These are phyloP conservation scores for Altica lythri DNA, from an alignment of 2,888 invertebrate genomes.

Conservation along the genomic window DNA sequence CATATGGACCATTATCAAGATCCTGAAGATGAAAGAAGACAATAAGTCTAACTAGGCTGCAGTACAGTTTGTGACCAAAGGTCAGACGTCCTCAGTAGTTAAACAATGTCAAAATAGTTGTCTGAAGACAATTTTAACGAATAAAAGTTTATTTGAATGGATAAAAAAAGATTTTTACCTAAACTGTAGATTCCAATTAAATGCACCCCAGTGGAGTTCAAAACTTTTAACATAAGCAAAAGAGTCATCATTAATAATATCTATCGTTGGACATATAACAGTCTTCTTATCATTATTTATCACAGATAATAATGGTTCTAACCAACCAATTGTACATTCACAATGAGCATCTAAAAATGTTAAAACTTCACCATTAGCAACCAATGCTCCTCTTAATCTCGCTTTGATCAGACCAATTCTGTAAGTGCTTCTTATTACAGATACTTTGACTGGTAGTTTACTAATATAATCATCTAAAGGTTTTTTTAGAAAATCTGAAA, in stretches of 20 bases:
- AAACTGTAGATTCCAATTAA: conserved; percentile 97
- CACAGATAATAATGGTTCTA: conserved; percentile 62
- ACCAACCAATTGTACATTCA: conserved; percentile 81
- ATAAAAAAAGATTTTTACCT: conserved; percentile 63
- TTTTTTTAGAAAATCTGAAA: conserved; percentile 64
- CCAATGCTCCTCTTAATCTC: conserved; percentile 75
- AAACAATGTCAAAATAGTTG: no score
- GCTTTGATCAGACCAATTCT: conserved; percentile 83
- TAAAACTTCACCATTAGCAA: conserved; percentile 75
- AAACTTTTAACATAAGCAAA: conserved; percentile 94
- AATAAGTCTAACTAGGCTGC: no score
- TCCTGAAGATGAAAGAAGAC: no score
- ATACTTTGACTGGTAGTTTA: conserved; percentile 66
- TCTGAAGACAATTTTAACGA: no score
- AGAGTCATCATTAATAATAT: conserved; percentile 94
- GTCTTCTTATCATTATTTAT: conserved; percentile 65
- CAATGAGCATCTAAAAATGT: conserved; percentile 94
- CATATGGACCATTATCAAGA: no score
- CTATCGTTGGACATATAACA: conserved; percentile 84
- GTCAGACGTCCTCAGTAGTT: no score
- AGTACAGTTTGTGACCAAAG: no score
- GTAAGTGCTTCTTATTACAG: conserved; percentile 67
- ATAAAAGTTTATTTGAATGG: neutral
- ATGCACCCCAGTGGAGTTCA: conserved; percentile 97
- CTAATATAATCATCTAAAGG: conserved; percentile 71